Conservation (phyloP, 2,113 vertebrate genomes). For the Neotoma lepida region DNA sequence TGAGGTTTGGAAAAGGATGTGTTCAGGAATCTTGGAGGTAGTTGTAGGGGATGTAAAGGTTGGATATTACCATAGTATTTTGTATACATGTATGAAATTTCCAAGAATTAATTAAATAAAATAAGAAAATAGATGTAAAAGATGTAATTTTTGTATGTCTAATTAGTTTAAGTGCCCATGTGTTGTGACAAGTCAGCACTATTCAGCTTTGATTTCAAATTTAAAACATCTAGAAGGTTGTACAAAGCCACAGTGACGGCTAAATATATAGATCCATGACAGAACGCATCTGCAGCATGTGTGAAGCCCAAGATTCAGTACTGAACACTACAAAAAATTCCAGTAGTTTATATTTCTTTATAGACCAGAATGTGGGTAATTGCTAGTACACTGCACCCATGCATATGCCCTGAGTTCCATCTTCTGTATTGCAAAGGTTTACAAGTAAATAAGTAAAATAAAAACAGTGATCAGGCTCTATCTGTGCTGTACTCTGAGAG, state of each 20-base stretch:
- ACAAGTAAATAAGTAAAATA: neutral
- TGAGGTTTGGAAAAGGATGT: neutral
- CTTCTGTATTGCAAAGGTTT: neutral
- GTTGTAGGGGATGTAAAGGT: neutral
- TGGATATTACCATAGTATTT: neutral
- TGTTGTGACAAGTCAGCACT: neutral
- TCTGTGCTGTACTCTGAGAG: neutral
- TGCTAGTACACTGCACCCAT: neutral
- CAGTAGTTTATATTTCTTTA: neutral
- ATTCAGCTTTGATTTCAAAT: neutral
- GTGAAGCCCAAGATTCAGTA: neutral
- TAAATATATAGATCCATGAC: neutral
- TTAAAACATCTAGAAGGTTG: neutral
- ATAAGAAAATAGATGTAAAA: neutral
- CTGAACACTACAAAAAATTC: fast-evolving
- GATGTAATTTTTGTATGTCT: neutral
- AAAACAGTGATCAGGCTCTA: neutral
- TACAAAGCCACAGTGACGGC: neutral
- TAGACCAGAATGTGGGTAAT: neutral
- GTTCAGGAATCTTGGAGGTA: neutral
- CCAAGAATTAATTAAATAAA: neutral
- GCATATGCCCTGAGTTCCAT: neutral
- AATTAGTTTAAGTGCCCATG: neutral
- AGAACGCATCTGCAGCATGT: neutral
- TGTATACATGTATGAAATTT: neutral